These are phyloP conservation scores for Cacoxenus indagator DNA, from an alignment of 2,888 invertebrate genomes.

Conservation along the genomic window DNA sequence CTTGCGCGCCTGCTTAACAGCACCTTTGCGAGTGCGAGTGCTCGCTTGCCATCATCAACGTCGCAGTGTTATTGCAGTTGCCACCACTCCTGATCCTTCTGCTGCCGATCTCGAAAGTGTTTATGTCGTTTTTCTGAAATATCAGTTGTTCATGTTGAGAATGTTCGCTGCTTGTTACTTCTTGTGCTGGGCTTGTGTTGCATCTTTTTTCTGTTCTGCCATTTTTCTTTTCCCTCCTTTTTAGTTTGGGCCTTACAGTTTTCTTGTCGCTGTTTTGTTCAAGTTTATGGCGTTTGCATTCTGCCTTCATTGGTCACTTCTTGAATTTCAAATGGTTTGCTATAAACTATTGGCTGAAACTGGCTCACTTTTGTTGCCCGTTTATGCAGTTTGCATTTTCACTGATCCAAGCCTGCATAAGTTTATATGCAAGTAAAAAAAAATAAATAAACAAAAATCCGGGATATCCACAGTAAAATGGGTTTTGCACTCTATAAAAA, in stretches of 20 bases:
- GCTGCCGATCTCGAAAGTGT: constrained; percentile 48
- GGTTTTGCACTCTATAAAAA: constrained; percentile 59
- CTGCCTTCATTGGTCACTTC: constrained; percentile 58
- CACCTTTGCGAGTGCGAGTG: constrained; percentile 40
- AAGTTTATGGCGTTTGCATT: constrained; percentile 57
- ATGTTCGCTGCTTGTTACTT: constrained; percentile 59
- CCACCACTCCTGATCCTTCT: constrained; percentile 33
- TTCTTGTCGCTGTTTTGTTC: constrained; percentile 38
- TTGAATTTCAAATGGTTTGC: constrained; percentile 55
- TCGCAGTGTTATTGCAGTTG: constrained; percentile 18
- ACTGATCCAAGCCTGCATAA: constrained; percentile 37
- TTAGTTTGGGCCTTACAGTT: constrained; percentile 27
- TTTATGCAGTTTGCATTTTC: constrained; percentile 49
- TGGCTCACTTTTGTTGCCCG: constrained; percentile 3
- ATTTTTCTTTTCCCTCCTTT: constrained; percentile 32
- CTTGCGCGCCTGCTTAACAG: constrained; percentile 32
- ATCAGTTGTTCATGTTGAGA: constrained; percentile 67
- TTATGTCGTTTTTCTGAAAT: constrained; percentile 68
- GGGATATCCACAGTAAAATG: too few species aligned
- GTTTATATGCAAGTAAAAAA: too few species aligned
- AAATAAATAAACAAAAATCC: too few species aligned
- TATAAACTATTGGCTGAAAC: constrained; percentile 53
- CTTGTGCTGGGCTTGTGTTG: constrained; percentile 43
- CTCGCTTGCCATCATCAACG: neutral
- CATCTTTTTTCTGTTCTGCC: constrained; percentile 32